A percentile compares a stretch with the other conserved stretches of the same genome.
phyloP scores from a whole-genome alignment of 2,888 invertebrate genomes.

The Chalcis sispes region DNA sequence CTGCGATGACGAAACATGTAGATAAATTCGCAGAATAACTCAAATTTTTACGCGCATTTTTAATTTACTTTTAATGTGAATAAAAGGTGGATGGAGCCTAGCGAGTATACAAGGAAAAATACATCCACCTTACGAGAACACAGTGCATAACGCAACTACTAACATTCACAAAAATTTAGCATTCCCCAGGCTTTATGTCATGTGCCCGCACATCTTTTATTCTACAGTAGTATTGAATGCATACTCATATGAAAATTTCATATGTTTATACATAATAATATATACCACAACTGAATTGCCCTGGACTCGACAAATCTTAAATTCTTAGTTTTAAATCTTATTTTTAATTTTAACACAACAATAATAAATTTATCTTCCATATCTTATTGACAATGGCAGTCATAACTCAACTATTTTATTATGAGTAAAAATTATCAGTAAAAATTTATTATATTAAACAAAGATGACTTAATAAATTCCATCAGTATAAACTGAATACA shows the following conservation, averaged over 20 bases:
- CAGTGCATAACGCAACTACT: slow-evolving; percentile 66
- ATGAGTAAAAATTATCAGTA: slow-evolving; percentile 50
- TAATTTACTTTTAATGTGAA: slow-evolving; percentile 46
- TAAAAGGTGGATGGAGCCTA: slow-evolving; percentile 54
- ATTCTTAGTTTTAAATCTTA: slow-evolving; percentile 42
- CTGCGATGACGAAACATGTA: slow-evolving; percentile 30
- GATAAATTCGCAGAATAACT: slow-evolving; percentile 40
- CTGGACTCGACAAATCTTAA: slow-evolving; percentile 54
- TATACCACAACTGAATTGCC: slow-evolving; percentile 52
- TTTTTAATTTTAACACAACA: slow-evolving; percentile 44
- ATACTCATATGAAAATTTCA: slow-evolving; percentile 53
- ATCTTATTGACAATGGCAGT: slow-evolving; percentile 56
- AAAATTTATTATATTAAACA: slow-evolving; percentile 51
- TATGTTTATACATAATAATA: slow-evolving; percentile 54
- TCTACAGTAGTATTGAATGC: slow-evolving; percentile 46
- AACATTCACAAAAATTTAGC: slow-evolving; percentile 66
- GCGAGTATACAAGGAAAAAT: slow-evolving; percentile 52
- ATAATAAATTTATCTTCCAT: slow-evolving; percentile 39
- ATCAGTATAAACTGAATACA: slow-evolving; percentile 39
- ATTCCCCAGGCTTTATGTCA: slow-evolving; percentile 64
- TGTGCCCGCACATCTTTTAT: slow-evolving; percentile 62
- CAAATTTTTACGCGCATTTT: slow-evolving; percentile 38
- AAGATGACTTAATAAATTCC: slow-evolving; percentile 44
- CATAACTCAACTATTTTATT: slow-evolving; percentile 50
- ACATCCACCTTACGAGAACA: slow-evolving; percentile 54